These are phyloP conservation scores for Endotricha flammealis DNA, from an alignment of 2,888 invertebrate genomes.

Conservation along the genomic window DNA sequence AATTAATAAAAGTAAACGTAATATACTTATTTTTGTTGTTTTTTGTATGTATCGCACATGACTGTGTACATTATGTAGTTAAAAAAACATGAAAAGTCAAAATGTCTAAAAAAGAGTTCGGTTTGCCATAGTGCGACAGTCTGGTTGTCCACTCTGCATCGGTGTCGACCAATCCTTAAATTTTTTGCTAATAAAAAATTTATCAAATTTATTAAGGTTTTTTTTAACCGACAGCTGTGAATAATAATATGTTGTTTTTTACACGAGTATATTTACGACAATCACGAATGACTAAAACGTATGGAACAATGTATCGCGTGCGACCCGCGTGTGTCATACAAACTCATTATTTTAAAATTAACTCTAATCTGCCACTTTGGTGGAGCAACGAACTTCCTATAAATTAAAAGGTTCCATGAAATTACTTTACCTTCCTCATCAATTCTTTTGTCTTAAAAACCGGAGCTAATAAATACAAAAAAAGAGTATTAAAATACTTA, in stretches of 20 bases:
- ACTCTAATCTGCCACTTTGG: slow-evolving; percentile 55
- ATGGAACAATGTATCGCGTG: slow-evolving; percentile 18
- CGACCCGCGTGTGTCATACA: slow-evolving; percentile 38
- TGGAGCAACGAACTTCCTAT: slow-evolving; percentile 63
- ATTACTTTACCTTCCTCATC: slow-evolving; percentile 41
- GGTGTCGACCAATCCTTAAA: no score
- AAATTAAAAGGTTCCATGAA: slow-evolving; percentile 39
- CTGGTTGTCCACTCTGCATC: no score
- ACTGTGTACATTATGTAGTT: no score
- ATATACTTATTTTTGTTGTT: no score
- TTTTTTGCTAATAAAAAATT: no score
- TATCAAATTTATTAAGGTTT: background rate
- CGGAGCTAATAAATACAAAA: slow-evolving; percentile 25
- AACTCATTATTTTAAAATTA: slow-evolving; percentile 68
- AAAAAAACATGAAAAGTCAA: no score
- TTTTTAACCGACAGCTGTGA: background rate
- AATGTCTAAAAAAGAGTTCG: no score
- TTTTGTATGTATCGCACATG: no score
- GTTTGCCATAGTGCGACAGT: no score
- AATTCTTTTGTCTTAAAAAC: slow-evolving; percentile 53
- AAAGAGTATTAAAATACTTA: slow-evolving; percentile 33
- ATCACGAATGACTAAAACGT: slow-evolving; percentile 12
- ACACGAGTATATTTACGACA: background rate
- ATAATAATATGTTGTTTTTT: background rate
- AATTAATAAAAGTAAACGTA: no score